A percentile compares a stretch with the other conserved stretches of the same genome.
Evolutionary conservation across 2,888 invertebrate genomes (phyloP).

Genomic region (Mimas tiliae): DNA sequence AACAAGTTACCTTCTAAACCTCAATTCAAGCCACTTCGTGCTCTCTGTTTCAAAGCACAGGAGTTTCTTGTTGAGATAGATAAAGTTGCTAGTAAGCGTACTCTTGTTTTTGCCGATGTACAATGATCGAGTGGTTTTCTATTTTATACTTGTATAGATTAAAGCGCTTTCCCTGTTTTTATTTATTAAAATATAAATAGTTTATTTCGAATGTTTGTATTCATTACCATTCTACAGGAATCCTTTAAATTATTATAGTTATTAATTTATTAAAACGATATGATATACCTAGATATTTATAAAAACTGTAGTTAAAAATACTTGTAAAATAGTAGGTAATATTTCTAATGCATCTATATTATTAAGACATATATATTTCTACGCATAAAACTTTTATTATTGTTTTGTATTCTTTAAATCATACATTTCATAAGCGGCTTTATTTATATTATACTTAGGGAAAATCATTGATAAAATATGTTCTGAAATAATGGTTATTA

Average conservation of each 20-base stretch:
- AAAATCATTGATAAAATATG: too few relatives aligned
- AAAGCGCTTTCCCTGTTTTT: slow-evolving; percentile 70
- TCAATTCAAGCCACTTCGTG: slow-evolving; percentile 46
- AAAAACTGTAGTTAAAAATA: too few relatives aligned
- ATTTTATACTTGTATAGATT: slow-evolving; percentile 77
- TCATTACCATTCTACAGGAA: background rate
- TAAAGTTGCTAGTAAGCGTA: slow-evolving; percentile 65
- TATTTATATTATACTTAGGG: too few relatives aligned
- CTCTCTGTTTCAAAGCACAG: slow-evolving; percentile 50
- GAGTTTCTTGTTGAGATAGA: slow-evolving; percentile 56
- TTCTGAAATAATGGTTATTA: too few relatives aligned
- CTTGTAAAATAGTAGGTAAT: too few relatives aligned
- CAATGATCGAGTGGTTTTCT: slow-evolving; percentile 65
- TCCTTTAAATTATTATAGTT: background rate
- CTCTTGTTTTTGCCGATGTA: slow-evolving; percentile 71
- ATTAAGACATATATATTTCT: too few relatives aligned
- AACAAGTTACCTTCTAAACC: slow-evolving; percentile 78
- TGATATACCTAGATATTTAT: too few relatives aligned
- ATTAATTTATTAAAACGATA: too few relatives aligned
- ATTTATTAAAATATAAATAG: slow-evolving; percentile 55
- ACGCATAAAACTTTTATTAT: too few relatives aligned
- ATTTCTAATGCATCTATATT: too few relatives aligned
- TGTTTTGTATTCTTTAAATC: too few relatives aligned
- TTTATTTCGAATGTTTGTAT: slow-evolving; percentile 37
- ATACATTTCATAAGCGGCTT: too few relatives aligned